Conservation (phyloP, 2,797 vertebrate species). For the Heteromormyrus szaboi region DNA sequence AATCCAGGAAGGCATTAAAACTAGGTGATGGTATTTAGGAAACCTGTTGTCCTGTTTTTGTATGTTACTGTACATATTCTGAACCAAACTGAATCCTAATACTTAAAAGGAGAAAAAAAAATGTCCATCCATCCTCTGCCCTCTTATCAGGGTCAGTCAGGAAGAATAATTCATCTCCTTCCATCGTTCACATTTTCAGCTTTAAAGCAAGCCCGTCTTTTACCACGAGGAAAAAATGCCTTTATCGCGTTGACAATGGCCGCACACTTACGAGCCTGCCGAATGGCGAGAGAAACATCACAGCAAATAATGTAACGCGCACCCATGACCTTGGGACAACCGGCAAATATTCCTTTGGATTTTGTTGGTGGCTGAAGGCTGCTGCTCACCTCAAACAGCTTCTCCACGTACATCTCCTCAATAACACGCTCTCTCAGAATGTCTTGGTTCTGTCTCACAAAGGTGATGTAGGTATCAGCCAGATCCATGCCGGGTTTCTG, state of each 20-base stretch:
- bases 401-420: constrained; percentile 76
- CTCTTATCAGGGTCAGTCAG: not conserved
- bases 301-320: not conserved
- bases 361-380: constrained; percentile 25
- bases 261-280: not conserved
- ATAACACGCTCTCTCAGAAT: constrained; percentile 73
- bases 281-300: not conserved
- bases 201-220: not conserved
- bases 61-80: not conserved
- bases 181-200: not conserved
- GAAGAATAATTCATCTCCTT: not conserved
- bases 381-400: constrained; percentile 73
- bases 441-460: constrained; percentile 76
- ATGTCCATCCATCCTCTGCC: not conserved
- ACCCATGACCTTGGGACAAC: not conserved
- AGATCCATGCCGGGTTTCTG: constrained; percentile 76
- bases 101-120: not conserved
- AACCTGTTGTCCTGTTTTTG: not conserved
- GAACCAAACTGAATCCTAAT: not conserved
- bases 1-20: constrained; percentile 40
- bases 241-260: not conserved
- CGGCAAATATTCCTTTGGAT: not conserved
- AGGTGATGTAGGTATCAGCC: constrained; percentile 74
- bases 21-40: not conserved
- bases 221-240: not conserved